These are phyloP conservation scores for Octomys mimax DNA, from an alignment of 2,797 vertebrate species.

Conservation along the genomic window DNA sequence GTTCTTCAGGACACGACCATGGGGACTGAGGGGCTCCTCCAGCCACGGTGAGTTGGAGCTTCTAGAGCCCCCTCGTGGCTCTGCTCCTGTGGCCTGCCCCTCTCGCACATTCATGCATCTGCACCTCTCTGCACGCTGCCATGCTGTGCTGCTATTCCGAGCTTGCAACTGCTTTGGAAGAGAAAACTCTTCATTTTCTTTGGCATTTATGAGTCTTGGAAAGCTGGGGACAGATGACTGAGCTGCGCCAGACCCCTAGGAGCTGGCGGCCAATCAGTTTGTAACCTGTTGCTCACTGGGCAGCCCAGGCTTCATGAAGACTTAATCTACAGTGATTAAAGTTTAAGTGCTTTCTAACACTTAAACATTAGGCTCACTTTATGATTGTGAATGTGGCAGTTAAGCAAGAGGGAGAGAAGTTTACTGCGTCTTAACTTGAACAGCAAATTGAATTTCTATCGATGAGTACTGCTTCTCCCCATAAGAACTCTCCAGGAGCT, in stretches of 20 bases:
- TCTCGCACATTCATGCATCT: accelerated
- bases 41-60: not conserved
- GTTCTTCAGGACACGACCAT: not conserved
- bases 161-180: not conserved
- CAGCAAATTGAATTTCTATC: conserved; percentile 81
- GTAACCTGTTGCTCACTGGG: conserved; percentile 71
- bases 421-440: conserved; percentile 28
- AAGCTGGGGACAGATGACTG: not conserved
- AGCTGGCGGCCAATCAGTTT: not conserved
- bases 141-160: accelerated
- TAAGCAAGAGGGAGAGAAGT: conserved; percentile 60
- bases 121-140: accelerated
- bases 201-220: not conserved
- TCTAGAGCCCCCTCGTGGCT: not conserved
- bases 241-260: not conserved
- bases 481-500: conserved; percentile 60
- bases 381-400: conserved; percentile 47
- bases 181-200: conserved; percentile 25
- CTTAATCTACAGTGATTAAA: conserved; percentile 71
- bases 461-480: conserved; percentile 59
- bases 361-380: conserved; percentile 60
- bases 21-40: not conserved
- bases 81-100: not conserved
- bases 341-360: conserved; percentile 68
- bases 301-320: not conserved